Conservation (phyloP, 2,888 invertebrate genomes). For the Epicampocera succincta region DNA sequence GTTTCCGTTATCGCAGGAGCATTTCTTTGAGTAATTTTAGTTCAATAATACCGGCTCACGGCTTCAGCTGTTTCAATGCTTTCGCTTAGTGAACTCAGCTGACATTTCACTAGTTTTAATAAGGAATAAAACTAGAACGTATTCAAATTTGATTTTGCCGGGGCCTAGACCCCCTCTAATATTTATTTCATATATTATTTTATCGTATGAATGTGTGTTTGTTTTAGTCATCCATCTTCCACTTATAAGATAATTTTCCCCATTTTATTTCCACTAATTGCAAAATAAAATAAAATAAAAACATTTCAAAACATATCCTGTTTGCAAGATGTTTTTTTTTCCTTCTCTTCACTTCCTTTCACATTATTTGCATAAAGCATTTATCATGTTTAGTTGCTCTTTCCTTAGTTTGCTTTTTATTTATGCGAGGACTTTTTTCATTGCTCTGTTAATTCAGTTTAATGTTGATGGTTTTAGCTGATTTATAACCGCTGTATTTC, state of each 20-base stretch:
- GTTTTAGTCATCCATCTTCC: too few species aligned
- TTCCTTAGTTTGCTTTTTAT: neutral
- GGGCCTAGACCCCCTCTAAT: too few species aligned
- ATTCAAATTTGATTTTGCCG: too few species aligned
- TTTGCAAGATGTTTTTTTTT: neutral
- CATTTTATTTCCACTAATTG: slow-evolving; percentile 41
- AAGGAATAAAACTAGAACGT: too few species aligned
- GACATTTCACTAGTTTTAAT: too few species aligned
- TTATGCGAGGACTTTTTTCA: slow-evolving; percentile 12
- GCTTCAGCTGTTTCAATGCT: too few species aligned
- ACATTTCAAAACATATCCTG: slow-evolving; percentile 11
- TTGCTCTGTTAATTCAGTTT: slow-evolving; percentile 43
- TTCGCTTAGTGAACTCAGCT: too few species aligned
- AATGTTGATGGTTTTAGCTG: slow-evolving; percentile 52
- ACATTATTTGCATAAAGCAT: neutral
- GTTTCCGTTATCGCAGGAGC: too few species aligned
- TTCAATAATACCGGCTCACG: too few species aligned
- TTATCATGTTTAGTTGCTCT: neutral
- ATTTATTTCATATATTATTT: too few species aligned
- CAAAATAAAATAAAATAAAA: slow-evolving; percentile 12
- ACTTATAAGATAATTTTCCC: slow-evolving; percentile 7
- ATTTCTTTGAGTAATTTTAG: too few species aligned
- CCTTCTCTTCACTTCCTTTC: neutral
- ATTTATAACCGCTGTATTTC: slow-evolving; percentile 43
- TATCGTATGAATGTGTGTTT: too few species aligned